These are phyloP conservation scores for Cotesia congregata DNA, from an alignment of 2,888 invertebrate genomes.

Conservation along the genomic window DNA sequence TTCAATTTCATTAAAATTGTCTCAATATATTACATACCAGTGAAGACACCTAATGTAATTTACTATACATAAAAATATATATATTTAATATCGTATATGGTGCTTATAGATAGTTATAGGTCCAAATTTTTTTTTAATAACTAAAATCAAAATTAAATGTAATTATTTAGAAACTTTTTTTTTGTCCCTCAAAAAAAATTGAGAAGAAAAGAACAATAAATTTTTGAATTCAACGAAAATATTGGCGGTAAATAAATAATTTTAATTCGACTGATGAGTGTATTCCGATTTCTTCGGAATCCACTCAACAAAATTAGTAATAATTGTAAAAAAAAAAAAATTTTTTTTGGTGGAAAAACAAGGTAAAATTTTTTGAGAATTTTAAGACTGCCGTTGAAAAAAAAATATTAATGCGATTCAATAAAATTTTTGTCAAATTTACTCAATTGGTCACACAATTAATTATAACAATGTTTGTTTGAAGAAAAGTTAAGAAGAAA, in stretches of 20 bases:
- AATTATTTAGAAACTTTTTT: constrained; percentile 25
- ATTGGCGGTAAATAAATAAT: background rate
- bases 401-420: constrained; percentile 8
- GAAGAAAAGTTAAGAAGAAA: background rate
- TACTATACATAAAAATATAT: background rate
- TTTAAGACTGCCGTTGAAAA: constrained; percentile 38
- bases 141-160: constrained; percentile 42
- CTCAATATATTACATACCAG: constrained; percentile 28
- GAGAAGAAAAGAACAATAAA: background rate
- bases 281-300: too few species aligned
- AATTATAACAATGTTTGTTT: background rate
- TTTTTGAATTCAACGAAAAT: background rate
- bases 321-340: background rate
- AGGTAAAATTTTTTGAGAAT: constrained; percentile 36
- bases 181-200: constrained; percentile 11
- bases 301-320: background rate
- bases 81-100: constrained; percentile 6
- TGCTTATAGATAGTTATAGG: constrained; percentile 18
- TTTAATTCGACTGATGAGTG: background rate
- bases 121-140: constrained; percentile 18
- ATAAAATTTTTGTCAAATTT: background rate
- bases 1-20: constrained; percentile 28
- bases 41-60: background rate
- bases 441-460: background rate
- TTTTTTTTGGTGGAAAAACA: constrained; percentile 24